A percentile compares a stretch with the other conserved stretches of the same genome.
Conservation (phyloP, 1,140 invertebrate species). For the Hydropsyche tenuis region DNA sequence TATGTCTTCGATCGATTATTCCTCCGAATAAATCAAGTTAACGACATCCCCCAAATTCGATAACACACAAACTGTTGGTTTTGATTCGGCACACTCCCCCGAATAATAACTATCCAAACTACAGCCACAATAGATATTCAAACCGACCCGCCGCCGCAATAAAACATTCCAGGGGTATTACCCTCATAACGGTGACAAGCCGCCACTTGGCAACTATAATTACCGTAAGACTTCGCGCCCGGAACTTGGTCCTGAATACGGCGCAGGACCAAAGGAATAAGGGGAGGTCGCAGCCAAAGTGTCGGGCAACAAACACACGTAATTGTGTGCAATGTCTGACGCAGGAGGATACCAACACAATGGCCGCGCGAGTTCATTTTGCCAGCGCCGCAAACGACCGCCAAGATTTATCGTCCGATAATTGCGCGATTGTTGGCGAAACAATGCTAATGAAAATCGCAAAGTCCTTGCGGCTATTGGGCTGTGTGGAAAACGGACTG, state of each 20-base stretch:
- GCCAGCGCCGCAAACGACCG: background rate
- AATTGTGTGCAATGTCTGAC: no score
- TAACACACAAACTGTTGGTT: no score
- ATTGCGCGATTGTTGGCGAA: conserved; percentile 3
- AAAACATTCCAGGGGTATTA: conserved; percentile 35
- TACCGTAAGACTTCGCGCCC: conserved; percentile 49
- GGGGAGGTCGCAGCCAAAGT: no score
- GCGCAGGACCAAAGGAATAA: no score
- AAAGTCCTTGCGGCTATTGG: background rate
- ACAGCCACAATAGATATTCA: conserved; percentile 47
- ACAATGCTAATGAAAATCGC: background rate
- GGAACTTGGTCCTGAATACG: conserved; percentile 30
- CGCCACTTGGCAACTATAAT: conserved; percentile 49
- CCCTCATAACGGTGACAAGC: conserved; percentile 42
- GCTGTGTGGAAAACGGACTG: no score
- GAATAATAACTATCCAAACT: no score
- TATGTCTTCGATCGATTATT: no score
- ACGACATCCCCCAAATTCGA: no score
- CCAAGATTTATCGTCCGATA: conserved; percentile 36
- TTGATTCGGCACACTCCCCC: no score
- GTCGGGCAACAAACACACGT: no score
- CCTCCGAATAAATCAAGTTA: no score
- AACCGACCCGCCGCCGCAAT: conserved; percentile 33
- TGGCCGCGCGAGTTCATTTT: conserved; percentile 30
- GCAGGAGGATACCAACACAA: conserved; percentile 19